Conservation (phyloP, 2,113 vertebrate species). For the Diglossa brunneiventris region DNA sequence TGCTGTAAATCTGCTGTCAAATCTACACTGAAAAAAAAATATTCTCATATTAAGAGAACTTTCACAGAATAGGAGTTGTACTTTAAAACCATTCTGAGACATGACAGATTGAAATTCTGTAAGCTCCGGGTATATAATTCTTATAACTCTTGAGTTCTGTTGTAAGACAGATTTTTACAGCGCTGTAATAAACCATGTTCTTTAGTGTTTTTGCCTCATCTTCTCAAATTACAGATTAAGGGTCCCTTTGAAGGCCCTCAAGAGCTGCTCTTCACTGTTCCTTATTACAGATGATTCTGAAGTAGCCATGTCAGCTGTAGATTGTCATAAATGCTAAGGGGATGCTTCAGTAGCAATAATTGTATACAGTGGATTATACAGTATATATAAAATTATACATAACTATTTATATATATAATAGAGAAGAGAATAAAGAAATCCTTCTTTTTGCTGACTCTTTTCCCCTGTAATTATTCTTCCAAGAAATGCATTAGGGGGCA, state of each 20-base stretch:
- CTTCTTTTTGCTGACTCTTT: background rate
- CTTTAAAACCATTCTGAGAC: background rate
- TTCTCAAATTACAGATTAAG: background rate
- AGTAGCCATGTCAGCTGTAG: background rate
- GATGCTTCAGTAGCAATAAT: background rate
- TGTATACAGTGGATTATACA: background rate
- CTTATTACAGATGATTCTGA: background rate
- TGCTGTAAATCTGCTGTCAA: background rate
- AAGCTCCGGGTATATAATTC: background rate
- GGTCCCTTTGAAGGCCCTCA: background rate
- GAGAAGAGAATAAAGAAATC: background rate
- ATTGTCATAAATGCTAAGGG: background rate
- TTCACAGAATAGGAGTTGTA: background rate
- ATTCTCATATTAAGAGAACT: background rate
- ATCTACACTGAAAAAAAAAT: background rate
- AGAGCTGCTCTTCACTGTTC: background rate
- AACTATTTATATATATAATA: background rate
- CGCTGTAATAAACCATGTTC: background rate
- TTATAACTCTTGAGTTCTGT: background rate
- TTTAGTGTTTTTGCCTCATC: background rate
- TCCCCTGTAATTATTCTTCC: background rate
- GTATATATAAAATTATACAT: background rate
- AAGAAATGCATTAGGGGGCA: slow-evolving; percentile 42
- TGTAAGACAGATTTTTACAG: background rate
- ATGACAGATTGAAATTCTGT: background rate